Evolutionary conservation across 1,140 invertebrate genomes (phyloP).

Genomic region (Daktulosphaira vitifoliae): DNA sequence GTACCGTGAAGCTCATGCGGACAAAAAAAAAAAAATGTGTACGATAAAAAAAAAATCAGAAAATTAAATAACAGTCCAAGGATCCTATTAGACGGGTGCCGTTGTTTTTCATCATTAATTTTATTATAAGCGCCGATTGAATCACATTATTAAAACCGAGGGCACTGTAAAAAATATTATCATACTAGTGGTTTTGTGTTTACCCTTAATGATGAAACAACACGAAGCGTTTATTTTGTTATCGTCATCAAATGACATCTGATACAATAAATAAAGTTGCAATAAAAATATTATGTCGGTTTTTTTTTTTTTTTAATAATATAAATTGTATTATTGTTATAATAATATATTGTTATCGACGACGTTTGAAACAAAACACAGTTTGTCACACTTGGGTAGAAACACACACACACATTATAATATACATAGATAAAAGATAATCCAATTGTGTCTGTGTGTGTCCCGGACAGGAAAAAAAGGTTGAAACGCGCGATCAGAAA

Average conservation of each 20-base stretch:
- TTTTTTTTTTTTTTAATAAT: too few relatives aligned
- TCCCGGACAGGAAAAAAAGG: constrained; percentile 20
- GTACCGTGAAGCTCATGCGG: constrained; percentile 26
- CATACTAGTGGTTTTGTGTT: too few relatives aligned
- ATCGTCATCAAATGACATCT: too few relatives aligned
- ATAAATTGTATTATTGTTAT: too few relatives aligned
- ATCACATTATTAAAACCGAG: too few relatives aligned
- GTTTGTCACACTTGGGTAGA: constrained; percentile 19
- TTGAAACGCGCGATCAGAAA: constrained; percentile 5
- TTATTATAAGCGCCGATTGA: too few relatives aligned
- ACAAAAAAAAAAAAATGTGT: not conserved
- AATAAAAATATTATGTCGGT: too few relatives aligned
- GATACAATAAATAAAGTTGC: too few relatives aligned
- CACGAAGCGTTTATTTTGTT: too few relatives aligned
- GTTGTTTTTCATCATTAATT: not conserved
- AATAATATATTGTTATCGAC: too few relatives aligned
- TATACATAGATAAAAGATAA: constrained; percentile 27
- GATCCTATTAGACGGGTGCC: constrained; percentile 7
- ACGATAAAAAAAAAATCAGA: not conserved
- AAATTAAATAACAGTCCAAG: constrained; percentile 23
- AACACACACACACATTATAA: not conserved
- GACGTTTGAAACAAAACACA: constrained; percentile 15
- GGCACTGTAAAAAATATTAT: too few relatives aligned
- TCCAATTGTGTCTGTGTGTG: constrained; percentile 23
- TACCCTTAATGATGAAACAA: too few relatives aligned